A percentile compares a stretch with the other conserved stretches of the same genome.
Evolutionary conservation across 1,140 invertebrate genomes (phyloP).

Genomic region (Ridgeia piscesae): DNA sequence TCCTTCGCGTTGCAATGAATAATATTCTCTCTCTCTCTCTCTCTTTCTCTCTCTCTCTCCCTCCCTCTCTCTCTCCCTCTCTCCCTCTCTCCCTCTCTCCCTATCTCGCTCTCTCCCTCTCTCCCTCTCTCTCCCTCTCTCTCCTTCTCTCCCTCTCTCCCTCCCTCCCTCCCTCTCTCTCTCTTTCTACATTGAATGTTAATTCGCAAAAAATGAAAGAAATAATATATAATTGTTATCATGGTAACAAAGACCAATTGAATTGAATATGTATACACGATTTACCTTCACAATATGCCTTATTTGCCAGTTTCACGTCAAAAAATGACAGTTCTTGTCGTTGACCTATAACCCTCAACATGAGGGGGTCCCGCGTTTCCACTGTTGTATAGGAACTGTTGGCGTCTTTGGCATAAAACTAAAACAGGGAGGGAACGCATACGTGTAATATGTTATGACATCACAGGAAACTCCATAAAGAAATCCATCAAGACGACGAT

Average conservation of each 20-base stretch:
- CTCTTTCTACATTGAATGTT: not conserved
- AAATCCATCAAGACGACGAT: too few species aligned
- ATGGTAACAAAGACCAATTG: not conserved
- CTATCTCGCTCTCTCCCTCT: too few species aligned
- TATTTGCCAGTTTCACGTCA: constrained; percentile 54
- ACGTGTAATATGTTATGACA: not conserved
- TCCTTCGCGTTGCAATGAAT: too few species aligned
- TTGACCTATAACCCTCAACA: constrained; percentile 47
- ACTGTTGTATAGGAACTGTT: constrained; percentile 37
- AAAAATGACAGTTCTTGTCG: constrained; percentile 49
- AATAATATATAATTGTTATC: not conserved
- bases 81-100: too few species aligned
- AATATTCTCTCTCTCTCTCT: too few species aligned
- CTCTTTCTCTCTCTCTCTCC: too few species aligned
- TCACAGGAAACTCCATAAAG: not conserved
- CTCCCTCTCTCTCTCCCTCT: too few species aligned
- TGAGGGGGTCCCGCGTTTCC: constrained; percentile 37
- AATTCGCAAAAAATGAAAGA: not conserved
- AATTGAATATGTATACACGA: not conserved
- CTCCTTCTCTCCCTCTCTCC: too few species aligned
- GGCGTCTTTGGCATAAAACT: constrained; percentile 30
- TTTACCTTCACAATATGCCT: constrained; percentile 50
- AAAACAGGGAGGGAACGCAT: not conserved
- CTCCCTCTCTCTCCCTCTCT: too few species aligned
- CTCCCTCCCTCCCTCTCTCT: not conserved